Evolutionary conservation across 2,888 invertebrate genomes (phyloP).

Genomic region (Orthosia gothica): DNA sequence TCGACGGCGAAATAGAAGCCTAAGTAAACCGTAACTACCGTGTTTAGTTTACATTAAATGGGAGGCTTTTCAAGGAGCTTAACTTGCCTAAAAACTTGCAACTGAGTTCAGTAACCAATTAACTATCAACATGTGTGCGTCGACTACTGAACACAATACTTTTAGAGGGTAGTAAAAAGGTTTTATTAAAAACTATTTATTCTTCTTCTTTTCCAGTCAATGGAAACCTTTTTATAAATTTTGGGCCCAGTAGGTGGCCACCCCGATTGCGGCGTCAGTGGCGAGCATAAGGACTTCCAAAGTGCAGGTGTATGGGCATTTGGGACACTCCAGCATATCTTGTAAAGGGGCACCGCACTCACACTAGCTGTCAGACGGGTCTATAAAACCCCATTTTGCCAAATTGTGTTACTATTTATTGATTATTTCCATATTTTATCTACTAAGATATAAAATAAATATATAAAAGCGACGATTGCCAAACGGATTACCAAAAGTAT

Average conservation of each 20-base stretch:
- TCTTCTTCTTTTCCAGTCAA: too few relatives aligned
- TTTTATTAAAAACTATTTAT: not conserved
- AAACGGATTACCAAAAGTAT: not conserved
- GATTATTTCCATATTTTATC: too few relatives aligned
- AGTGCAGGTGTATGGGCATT: too few relatives aligned
- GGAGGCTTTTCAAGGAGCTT: constrained; percentile 34
- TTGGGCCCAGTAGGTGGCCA: too few relatives aligned
- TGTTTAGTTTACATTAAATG: constrained; percentile 35
- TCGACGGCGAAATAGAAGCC: constrained; percentile 41
- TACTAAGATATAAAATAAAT: not conserved
- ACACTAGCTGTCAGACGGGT: too few relatives aligned
- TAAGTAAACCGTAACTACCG: constrained; percentile 43
- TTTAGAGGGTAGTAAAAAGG: not conserved
- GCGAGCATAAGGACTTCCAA: too few relatives aligned
- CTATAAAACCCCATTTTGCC: too few relatives aligned
- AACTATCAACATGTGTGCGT: not conserved
- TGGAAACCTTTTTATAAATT: too few relatives aligned
- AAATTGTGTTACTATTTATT: too few relatives aligned
- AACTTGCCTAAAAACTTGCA: constrained; percentile 30
- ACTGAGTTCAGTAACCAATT: constrained; percentile 12
- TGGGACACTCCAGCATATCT: too few relatives aligned
- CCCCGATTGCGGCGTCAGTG: too few relatives aligned
- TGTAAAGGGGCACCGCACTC: too few relatives aligned
- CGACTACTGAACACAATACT: not conserved
- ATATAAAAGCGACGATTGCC: constrained; percentile 1